Evolutionary conservation across 2,888 invertebrate genomes (phyloP).

Genomic region (Cataglyphis cursor): DNA sequence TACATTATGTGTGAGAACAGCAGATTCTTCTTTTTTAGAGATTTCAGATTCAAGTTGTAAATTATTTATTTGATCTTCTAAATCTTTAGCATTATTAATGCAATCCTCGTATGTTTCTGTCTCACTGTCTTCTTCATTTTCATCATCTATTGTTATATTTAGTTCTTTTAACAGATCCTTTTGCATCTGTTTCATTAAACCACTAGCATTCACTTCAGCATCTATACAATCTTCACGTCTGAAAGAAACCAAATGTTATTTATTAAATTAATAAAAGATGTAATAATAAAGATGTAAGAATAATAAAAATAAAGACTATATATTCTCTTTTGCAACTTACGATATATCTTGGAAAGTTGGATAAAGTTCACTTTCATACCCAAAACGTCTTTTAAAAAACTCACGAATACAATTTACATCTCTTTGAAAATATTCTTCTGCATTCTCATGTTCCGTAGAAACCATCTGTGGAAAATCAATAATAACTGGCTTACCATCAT

Average conservation of each 20-base stretch:
- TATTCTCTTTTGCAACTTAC: slow-evolving; percentile 84
- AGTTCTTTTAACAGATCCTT: slow-evolving; percentile 90
- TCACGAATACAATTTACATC: slow-evolving; percentile 97
- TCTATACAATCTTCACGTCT: slow-evolving; percentile 94
- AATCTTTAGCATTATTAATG: slow-evolving; percentile 77
- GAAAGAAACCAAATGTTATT: slow-evolving; percentile 76
- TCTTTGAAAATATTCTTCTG: slow-evolving; percentile 96
- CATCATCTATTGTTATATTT: slow-evolving; percentile 82
- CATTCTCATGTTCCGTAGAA: slow-evolving; percentile 96
- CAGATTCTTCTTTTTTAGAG: slow-evolving; percentile 88
- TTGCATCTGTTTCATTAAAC: slow-evolving; percentile 94
- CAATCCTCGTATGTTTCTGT: slow-evolving; percentile 83
- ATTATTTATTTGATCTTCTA: slow-evolving; percentile 82
- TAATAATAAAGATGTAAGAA: slow-evolving; percentile 16
- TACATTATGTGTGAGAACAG: background rate
- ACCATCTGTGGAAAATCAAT: slow-evolving; percentile 99
- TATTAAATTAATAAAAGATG: slow-evolving; percentile 13
- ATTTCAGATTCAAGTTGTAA: slow-evolving; percentile 89
- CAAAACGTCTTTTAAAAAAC: slow-evolving; percentile 96
- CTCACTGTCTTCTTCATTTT: slow-evolving; percentile 84
- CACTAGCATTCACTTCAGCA: slow-evolving; percentile 96
- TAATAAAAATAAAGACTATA: background rate
- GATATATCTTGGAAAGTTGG: slow-evolving; percentile 92
- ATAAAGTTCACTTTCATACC: slow-evolving; percentile 94
- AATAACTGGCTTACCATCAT: slow-evolving; percentile 93